Percentiles rank a stretch among this genome's conserved stretches.
Conservation (phyloP, 2,113 vertebrate genomes). For the Formicarius rufipectus region DNA sequence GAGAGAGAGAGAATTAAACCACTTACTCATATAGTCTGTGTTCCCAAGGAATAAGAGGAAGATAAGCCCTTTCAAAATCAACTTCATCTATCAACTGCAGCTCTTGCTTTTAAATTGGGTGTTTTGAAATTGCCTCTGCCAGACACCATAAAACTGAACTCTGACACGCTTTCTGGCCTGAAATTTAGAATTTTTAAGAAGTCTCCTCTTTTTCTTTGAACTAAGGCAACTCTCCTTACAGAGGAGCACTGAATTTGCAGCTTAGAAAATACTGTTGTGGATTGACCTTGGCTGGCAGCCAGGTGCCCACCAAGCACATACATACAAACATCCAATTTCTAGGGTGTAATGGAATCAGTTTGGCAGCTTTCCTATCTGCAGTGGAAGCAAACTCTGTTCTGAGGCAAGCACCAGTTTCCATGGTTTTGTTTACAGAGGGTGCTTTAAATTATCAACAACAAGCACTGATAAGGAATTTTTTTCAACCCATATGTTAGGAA, state of each 20-base stretch:
- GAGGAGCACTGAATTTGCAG: not conserved
- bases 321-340: rapidly evolving
- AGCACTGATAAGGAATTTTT: not conserved
- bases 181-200: not conserved
- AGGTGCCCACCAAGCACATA: not conserved
- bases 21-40: not conserved
- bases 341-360: not conserved
- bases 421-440: not conserved
- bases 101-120: not conserved
- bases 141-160: not conserved
- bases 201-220: not conserved
- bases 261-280: not conserved
- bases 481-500: not conserved
- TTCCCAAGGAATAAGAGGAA: not conserved
- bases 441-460: not conserved
- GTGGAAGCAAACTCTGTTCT: not conserved
- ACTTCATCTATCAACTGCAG: not conserved
- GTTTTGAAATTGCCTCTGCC: not conserved
- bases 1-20: not conserved
- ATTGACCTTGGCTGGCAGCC: not conserved
- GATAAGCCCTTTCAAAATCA: not conserved
- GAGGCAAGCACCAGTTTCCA: not conserved
- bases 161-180: not conserved
- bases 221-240: not conserved
- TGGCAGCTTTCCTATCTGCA: not conserved